Evolutionary conservation across 2,113 vertebrate genomes (phyloP).

Genomic region (Zosterops pallidus): DNA sequence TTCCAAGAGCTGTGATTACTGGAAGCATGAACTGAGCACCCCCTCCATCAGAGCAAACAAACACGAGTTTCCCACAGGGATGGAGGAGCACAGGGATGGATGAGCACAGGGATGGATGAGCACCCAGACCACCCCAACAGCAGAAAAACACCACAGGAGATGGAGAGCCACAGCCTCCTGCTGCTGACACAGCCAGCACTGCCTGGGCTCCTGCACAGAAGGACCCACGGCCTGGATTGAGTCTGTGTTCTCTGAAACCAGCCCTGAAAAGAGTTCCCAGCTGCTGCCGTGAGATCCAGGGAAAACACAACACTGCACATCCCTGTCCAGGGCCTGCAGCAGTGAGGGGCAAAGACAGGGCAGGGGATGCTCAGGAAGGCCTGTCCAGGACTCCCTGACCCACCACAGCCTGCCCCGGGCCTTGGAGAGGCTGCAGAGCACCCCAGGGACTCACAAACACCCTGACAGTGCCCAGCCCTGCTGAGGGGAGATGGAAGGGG

Average conservation of each 20-base stretch:
- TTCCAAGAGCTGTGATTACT: not conserved
- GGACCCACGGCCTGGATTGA: rapidly evolving
- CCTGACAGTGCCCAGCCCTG: not conserved
- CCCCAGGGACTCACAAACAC: rapidly evolving
- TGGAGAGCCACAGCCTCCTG: not conserved
- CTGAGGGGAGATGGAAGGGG: not conserved
- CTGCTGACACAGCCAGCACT: not conserved
- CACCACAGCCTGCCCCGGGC: rapidly evolving
- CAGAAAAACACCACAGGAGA: not conserved
- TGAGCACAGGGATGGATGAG: not conserved
- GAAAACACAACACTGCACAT: not conserved
- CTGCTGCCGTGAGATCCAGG: rapidly evolving
- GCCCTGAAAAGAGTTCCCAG: not conserved
- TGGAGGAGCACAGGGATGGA: not conserved
- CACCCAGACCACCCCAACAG: not conserved
- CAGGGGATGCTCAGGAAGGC: not conserved
- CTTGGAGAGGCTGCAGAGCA: not conserved
- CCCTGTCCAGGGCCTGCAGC: not conserved
- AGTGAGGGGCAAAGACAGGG: not conserved
- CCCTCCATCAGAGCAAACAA: not conserved
- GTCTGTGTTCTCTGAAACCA: not conserved
- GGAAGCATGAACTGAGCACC: rapidly evolving
- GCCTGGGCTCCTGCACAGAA: not conserved
- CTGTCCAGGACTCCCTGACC: rapidly evolving
- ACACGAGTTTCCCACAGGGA: not conserved